Base-by-base conservation (phyloP, 2,797 vertebrate species). In the Nannoperca obscura region DNA sequence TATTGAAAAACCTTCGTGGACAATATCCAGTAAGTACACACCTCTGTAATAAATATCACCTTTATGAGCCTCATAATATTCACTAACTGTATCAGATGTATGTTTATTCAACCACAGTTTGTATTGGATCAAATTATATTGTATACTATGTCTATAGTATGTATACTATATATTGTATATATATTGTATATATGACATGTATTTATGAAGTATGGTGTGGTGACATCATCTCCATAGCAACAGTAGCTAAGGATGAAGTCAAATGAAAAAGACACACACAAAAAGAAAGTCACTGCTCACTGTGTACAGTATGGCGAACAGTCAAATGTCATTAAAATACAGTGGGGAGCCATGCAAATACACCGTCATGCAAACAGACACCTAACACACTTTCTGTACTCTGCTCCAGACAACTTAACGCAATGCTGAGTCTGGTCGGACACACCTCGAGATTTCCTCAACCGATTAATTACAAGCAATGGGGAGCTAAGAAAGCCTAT, bases 261-360 rank as follows among this genome's bases (percentile, higher is more conserved):
- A 38, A 38, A 38, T 38, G 36, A 38, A 38, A 38, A 38, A 38
- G 34, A 7, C 34, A 34, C 42, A 38, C 50, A 61, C 38, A 81
- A 22, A 76, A 55, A 64, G 24, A 74, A 81, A 64, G 9, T 46
- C 47, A 53, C 49, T 52, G 49, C 49, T 73, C 60, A 62, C 53
- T 42, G 50, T 61, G 69, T 20, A 22, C 30, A 71, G 40, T 24
- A 76, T 46, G 38, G 22, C 63, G 72, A 60, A 68, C 80, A 94
- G 88, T 91, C 92, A 94, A 94, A 94, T 93, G 6, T 15, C 82
- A 94, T 90, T 91, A 40, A 93, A 94, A 94, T 93, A 46, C 71
- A 67, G 71, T 76, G 88, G 88, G 34, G 24, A 89, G 89, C 72
- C 46, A 94, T 92, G 91, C 93, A 94, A 94, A 94, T 84, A 38